These are phyloP conservation scores for Cyanoderma ruficeps DNA, from an alignment of 2,113 vertebrate genomes.

Conservation along the genomic window DNA sequence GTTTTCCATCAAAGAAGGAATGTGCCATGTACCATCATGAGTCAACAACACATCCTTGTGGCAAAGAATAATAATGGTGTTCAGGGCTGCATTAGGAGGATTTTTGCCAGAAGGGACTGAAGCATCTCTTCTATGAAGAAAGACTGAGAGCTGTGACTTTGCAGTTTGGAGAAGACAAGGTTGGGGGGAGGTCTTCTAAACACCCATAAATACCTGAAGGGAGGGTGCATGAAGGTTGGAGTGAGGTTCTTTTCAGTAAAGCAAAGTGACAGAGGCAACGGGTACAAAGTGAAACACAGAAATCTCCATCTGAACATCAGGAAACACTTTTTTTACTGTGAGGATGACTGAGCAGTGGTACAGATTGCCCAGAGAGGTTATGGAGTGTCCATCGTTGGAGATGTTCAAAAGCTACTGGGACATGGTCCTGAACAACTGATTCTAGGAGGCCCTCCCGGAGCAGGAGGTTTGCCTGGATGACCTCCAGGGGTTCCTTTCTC, in stretches of 20 bases:
- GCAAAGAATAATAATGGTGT: not conserved
- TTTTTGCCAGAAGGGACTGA: not conserved
- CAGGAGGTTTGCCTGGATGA: not conserved
- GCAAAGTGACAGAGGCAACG: not conserved
- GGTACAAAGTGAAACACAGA: not conserved
- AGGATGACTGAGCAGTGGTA: fast-evolving
- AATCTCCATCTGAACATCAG: not conserved
- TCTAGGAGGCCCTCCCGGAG: not conserved
- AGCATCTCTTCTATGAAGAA: not conserved
- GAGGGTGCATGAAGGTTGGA: not conserved
- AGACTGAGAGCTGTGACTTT: not conserved
- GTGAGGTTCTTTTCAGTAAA: not conserved
- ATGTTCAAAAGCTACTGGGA: not conserved
- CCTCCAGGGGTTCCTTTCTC: not conserved
- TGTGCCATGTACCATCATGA: not conserved
- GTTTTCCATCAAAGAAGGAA: not conserved
- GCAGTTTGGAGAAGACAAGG: not conserved
- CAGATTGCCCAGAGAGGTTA: not conserved
- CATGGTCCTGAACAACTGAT: not conserved
- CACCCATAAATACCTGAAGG: not conserved
- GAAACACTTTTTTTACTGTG: not conserved
- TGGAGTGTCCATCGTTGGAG: not conserved
- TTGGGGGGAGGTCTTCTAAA: not conserved
- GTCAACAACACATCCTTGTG: not conserved
- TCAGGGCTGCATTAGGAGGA: not conserved